Evolutionary conservation across 2,113 vertebrate genomes (phyloP).

Genomic region (Argyrosomus japonicus): DNA sequence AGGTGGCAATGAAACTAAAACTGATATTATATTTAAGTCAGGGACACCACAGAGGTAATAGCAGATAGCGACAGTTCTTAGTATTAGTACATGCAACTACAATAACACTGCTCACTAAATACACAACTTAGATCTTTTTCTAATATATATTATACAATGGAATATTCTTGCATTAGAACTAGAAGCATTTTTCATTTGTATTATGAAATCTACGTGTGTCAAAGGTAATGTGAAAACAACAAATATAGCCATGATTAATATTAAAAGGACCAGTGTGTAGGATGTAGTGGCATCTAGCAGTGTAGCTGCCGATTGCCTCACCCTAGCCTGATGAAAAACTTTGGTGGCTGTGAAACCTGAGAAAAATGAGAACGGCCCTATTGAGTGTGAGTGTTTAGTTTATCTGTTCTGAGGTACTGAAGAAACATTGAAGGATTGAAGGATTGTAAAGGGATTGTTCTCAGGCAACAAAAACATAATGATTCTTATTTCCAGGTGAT

Average conservation of each 20-base stretch:
- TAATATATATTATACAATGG: not conserved
- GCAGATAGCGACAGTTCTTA: not conserved
- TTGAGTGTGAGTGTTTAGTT: too few species aligned
- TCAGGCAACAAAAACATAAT: too few species aligned
- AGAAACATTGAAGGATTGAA: too few species aligned
- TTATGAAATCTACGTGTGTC: not conserved
- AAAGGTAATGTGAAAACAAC: not conserved
- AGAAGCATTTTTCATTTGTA: not conserved
- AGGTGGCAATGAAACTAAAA: conserved; percentile 67
- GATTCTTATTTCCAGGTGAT: too few species aligned
- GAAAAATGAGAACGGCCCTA: too few species aligned
- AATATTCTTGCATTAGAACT: not conserved
- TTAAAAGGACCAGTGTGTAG: not conserved
- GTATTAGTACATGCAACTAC: not conserved
- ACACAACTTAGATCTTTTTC: not conserved
- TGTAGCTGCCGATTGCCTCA: too few species aligned
- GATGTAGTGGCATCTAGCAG: too few species aligned
- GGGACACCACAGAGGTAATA: conserved; percentile 28
- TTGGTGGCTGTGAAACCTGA: too few species aligned
- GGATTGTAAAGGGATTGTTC: too few species aligned
- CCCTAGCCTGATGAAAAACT: too few species aligned
- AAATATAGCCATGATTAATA: not conserved
- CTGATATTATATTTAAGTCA: conserved; percentile 41
- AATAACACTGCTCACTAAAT: not conserved
- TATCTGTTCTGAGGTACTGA: too few species aligned